Evolutionary conservation across 2,113 vertebrate genomes (phyloP), one percentile per base, ranked within the genome.

Genomic region (Brachypodius melanocephalos): DNA sequence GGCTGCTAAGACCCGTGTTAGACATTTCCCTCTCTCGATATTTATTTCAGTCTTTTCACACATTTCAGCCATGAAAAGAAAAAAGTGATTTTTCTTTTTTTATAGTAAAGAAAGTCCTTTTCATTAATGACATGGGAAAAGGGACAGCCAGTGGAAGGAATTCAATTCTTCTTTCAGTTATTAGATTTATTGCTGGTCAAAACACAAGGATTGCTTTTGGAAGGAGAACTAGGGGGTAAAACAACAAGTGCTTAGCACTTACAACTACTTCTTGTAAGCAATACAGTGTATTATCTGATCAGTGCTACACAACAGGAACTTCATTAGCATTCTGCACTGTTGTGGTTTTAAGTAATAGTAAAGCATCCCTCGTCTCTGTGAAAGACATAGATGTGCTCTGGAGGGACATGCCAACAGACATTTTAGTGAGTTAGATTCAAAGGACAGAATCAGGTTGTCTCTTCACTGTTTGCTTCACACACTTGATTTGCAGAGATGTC

Each of bases 291-390:
- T 91, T 95, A 93, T 96, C 93, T 93, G 95, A 96, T 90, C 88
- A 89, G 90, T 6, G 13, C 82, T 84, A 86, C 87, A 90, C 87
- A 97, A 96, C 92, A 93, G 93, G 92, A 96, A 96, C 90, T 94
- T 61, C 85, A 96, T 87, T 96, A 95, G 85, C 42, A 75, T 94
- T 90, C 69, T 87, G 59, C 66, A 66, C 71, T 91, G 58, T 79
- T 95, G 93, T 6, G 85, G 81, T 95, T 94, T 95, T 76, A 90
- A 90, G 91, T 92, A 93, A 94, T 93, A 80, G 89, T 90, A 88
- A 94, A 88, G 69, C 86, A 85, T 97, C 88, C 43, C 61, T 84
- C 3, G 0, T 43, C 78, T 75, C 83, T 79, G 52, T 85, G 84
- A 78, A 73, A 79, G 83, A 45, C 36, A n/a, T 12, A 6, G 14